Base-by-base conservation (phyloP, 2,113 vertebrate species). In the Psittacula cyanocephala region DNA sequence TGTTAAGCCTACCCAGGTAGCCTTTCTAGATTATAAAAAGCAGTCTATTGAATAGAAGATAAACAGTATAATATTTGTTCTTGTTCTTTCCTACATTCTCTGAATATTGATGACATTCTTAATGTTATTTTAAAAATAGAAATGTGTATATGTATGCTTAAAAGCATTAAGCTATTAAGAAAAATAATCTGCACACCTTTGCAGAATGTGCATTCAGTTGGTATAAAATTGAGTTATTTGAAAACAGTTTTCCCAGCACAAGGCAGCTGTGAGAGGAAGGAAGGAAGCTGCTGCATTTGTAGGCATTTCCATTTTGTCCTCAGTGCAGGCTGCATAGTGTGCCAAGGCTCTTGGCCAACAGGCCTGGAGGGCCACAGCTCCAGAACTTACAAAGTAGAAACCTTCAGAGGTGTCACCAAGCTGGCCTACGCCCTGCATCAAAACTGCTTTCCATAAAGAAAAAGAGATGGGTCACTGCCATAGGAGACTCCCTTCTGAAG, bases 261-360 rank as follows among this genome's bases (percentile, higher is more conserved):
- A 57, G 62, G 5, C 31, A 29, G 41, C 2, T 20, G 49, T 43
- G 44, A 70, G 20, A 49, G 29, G 71, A 35, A 8, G 12, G 50
- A 35, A 9, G 8, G 67, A 23, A 22, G 9, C 13, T n/a, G n/a
- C 62, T 62, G 53, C 7, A 29, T 16, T 49, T 68, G 25, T 41
- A 44, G 44, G 41, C 9, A 16, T 10, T 68, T 31, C 41, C 46
- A 19, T 53, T 3, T 8, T 5, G 9, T 37, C 35, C 41, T 49
- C 41, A 22, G 74, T 2, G 1, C 52, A 33, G 29, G 13, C 65
- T 27, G 12, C 3, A 3, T 0, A 20, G 24, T 5, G 8, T 13
- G 7, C 11, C 13, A 52, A 60, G 39, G 14, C 79, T 65, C 29
- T 31, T 24, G 60, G 44, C 52, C 72, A 68, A 62, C 29, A 12